Conservation (phyloP, 1,140 invertebrate species). For the Drosophila quadrilineata region DNA sequence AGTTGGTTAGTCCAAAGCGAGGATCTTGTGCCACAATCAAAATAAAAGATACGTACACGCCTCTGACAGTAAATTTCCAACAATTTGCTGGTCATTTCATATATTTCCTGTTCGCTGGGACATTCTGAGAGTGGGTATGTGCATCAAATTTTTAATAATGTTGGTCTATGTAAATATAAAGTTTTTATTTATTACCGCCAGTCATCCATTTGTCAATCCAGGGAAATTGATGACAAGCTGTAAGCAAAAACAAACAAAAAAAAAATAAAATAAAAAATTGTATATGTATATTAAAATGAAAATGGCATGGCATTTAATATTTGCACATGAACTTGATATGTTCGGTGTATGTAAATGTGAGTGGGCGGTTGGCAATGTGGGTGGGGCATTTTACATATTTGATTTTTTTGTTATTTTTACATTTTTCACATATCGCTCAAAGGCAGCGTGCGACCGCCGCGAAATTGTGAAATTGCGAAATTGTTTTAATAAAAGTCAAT, state of each 20-base stretch:
- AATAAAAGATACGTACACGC: slow-evolving; percentile 67
- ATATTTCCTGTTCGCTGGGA: slow-evolving; percentile 64
- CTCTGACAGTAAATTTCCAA: slow-evolving; percentile 64
- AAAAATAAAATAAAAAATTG: slow-evolving; percentile 14
- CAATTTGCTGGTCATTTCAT: slow-evolving; percentile 63
- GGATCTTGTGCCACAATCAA: slow-evolving; percentile 57
- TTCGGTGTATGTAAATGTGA: background rate
- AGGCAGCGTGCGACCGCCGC: slow-evolving; percentile 43
- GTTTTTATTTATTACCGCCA: slow-evolving; percentile 75
- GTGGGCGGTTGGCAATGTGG: background rate
- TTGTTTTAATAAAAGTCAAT: slow-evolving; percentile 72
- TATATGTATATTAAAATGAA: no score
- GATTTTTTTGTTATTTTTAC: slow-evolving; percentile 47
- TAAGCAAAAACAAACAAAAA: slow-evolving; percentile 40
- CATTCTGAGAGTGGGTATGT: slow-evolving; percentile 37
- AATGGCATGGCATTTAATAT: slow-evolving; percentile 64
- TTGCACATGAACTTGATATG: slow-evolving; percentile 62
- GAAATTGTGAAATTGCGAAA: no score
- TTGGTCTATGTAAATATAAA: slow-evolving; percentile 60
- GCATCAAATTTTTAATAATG: slow-evolving; percentile 70
- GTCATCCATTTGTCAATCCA: slow-evolving; percentile 76
- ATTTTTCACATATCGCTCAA: slow-evolving; percentile 31
- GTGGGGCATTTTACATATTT: slow-evolving; percentile 57
- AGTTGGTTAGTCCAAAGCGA: slow-evolving; percentile 65
- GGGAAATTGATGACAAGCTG: slow-evolving; percentile 79